Evolutionary conservation across 1,140 invertebrate genomes (phyloP).

Genomic region (Heliconius hermathena): DNA sequence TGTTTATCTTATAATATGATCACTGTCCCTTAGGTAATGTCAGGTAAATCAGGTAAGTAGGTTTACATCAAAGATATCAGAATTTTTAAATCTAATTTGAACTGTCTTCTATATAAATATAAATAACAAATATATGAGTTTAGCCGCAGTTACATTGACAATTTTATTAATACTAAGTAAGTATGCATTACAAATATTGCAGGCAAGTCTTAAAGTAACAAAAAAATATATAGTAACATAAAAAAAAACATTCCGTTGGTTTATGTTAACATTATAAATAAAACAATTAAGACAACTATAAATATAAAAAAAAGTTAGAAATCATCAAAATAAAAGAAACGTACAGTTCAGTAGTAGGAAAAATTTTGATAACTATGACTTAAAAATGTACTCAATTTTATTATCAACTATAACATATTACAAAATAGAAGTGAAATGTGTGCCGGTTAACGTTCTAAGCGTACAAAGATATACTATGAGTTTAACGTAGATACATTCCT

Average conservation of each 20-base stretch:
- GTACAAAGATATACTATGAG: conserved; percentile 35
- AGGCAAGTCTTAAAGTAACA: no score
- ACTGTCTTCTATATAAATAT: not conserved
- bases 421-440: conserved; percentile 25
- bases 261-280: not conserved
- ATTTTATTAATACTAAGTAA: no score
- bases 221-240: no score
- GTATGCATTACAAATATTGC: no score
- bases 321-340: not conserved
- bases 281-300: no score
- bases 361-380: not conserved
- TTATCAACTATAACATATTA: not conserved
- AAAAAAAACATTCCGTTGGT: no score
- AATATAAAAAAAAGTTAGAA: not conserved
- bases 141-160: no score
- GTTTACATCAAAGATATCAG: conserved; percentile 9
- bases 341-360: not conserved
- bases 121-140: not conserved
- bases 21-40: conserved; percentile 8
- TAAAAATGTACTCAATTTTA: conserved; percentile 9
- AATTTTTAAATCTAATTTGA: not conserved
- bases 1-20: conserved; percentile 22
- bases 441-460: conserved; percentile 45
- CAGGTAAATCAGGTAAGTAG: not conserved
- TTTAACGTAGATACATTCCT: conserved; percentile 15